Conservation (phyloP, 2,797 vertebrate genomes). For the Alectoris magna region DNA sequence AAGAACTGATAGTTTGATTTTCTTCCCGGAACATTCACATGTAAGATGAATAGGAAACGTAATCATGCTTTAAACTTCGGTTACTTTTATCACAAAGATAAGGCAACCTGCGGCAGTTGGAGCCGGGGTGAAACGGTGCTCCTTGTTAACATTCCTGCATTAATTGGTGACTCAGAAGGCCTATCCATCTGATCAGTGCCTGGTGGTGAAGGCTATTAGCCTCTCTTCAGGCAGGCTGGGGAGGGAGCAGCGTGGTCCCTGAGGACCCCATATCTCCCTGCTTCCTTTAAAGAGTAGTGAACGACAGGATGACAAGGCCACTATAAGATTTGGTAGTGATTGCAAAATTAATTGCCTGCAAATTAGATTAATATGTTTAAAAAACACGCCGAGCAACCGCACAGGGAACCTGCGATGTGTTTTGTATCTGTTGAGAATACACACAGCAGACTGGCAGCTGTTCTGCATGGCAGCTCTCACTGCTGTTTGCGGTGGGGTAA, state of each 20-base stretch:
- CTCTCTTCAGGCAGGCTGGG: background rate
- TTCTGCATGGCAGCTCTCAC: rapidly evolving
- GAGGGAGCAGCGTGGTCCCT: background rate
- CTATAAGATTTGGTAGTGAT: background rate
- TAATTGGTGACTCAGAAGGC: background rate
- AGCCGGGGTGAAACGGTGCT: background rate
- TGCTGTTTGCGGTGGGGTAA: rapidly evolving
- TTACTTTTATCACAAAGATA: background rate
- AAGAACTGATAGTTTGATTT: background rate
- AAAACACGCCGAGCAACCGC: background rate
- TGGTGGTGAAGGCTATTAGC: background rate
- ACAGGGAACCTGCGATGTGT: background rate
- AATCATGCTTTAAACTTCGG: background rate
- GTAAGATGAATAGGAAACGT: background rate
- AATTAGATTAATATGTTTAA: background rate
- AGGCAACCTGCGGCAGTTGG: background rate
- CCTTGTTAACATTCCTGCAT: background rate
- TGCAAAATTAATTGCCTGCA: background rate
- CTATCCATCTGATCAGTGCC: background rate
- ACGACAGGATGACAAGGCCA: background rate
- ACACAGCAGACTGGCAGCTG: too few relatives aligned
- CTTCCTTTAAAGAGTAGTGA: background rate
- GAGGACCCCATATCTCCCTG: background rate
- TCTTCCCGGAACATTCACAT: background rate
- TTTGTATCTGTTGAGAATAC: background rate